These are phyloP conservation scores for Microtus pennsylvanicus DNA, from an alignment of 2,113 vertebrate genomes.

Conservation along the genomic window DNA sequence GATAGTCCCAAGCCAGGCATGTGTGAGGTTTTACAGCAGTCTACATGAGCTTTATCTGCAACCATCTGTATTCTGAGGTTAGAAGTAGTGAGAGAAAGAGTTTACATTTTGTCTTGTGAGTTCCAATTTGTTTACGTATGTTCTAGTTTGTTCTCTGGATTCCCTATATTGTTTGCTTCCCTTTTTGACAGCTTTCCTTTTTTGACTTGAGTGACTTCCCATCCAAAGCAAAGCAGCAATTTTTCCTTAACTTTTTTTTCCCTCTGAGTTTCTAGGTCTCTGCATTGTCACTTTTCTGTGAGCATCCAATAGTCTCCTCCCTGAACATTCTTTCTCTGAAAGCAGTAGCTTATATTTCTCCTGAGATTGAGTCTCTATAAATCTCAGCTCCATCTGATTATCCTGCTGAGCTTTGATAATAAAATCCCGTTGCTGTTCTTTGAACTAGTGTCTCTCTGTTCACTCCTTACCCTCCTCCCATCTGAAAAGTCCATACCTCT, in stretches of 20 bases:
- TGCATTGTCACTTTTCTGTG: neutral
- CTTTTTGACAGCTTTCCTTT: neutral
- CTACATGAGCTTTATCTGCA: neutral
- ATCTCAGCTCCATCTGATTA: neutral
- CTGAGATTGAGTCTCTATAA: neutral
- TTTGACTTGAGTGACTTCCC: neutral
- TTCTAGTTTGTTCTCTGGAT: neutral
- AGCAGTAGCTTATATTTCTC: neutral
- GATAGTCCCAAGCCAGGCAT: neutral
- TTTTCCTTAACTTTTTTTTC: neutral
- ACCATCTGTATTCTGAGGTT: neutral
- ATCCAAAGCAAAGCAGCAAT: neutral
- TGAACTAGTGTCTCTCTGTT: neutral
- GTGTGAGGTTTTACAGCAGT: neutral
- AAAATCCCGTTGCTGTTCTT: neutral
- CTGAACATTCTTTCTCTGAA: neutral
- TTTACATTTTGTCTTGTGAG: neutral
- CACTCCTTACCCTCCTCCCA: neutral
- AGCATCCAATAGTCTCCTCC: neutral
- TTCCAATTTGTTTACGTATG: neutral
- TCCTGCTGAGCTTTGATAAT: neutral
- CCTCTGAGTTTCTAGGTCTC: neutral
- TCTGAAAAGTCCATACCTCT: neutral
- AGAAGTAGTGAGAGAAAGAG: neutral
- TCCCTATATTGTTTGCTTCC: neutral